A percentile compares a stretch with the other conserved stretches of the same genome.
phyloP scores from a whole-genome alignment of 2,797 vertebrate genomes.

The Amphiprion clarkii region DNA sequence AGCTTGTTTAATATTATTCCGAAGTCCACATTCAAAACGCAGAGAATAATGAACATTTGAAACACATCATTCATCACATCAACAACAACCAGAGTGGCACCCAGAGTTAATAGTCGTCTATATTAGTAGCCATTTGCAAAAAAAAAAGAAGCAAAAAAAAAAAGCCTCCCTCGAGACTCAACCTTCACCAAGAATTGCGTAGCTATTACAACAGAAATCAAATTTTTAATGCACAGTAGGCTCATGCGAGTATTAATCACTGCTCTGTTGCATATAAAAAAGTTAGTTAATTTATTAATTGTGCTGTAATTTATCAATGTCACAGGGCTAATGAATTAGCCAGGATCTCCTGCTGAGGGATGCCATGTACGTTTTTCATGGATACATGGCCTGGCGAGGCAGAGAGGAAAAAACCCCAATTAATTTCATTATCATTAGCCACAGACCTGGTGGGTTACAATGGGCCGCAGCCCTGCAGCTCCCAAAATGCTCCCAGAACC shows the following conservation, averaged over 20 bases:
- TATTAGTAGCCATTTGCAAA: conserved; percentile 60
- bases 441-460: conserved; percentile 62
- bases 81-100: conserved; percentile 67
- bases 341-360: conserved; percentile 73
- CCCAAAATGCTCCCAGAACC: conserved; percentile 62
- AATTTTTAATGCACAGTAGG: conserved; percentile 71
- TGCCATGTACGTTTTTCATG: conserved; percentile 68
- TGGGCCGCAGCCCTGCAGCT: conserved; percentile 59
- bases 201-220: conserved; percentile 61
- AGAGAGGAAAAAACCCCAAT: conserved; percentile 34
- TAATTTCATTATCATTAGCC: conserved; percentile 74
- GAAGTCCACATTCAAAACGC: conserved; percentile 54
- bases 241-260: conserved; percentile 73
- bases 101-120: conserved; percentile 66
- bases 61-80: conserved; percentile 64
- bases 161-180: conserved; percentile 53
- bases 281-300: conserved; percentile 80
- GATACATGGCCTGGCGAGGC: conserved; percentile 55
- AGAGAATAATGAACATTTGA: conserved; percentile 71
- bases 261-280: conserved; percentile 69
- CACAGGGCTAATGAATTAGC: conserved; percentile 80
- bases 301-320: conserved; percentile 83
- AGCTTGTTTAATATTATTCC: conserved; percentile 71
- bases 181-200: conserved; percentile 47
- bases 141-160: neutral